phyloP scores from a whole-genome alignment of 2,113 vertebrate species.

The Prionailurus bengalensis region DNA sequence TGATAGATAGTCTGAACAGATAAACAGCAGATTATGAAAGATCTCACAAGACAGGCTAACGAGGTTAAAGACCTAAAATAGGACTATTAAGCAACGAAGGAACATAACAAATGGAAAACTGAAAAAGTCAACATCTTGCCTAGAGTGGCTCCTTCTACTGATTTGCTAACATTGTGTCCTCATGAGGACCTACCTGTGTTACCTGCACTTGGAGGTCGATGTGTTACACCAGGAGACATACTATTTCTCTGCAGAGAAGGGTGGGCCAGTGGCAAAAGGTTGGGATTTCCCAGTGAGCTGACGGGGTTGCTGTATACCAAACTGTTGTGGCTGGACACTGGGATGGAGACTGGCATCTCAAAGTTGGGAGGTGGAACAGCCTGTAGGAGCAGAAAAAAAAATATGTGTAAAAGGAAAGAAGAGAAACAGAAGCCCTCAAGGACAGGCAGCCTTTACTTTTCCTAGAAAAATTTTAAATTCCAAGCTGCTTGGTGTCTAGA shows the following conservation, averaged over 20 bases:
- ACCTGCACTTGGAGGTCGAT: conserved; percentile 99
- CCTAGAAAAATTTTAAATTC: conserved; percentile 46
- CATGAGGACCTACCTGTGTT: conserved; percentile 89
- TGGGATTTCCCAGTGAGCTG: conserved; percentile 97
- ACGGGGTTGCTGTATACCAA: conserved; percentile 97
- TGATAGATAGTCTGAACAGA: not conserved
- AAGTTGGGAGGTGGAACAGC: conserved; percentile 98
- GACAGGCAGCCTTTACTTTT: conserved; percentile 9
- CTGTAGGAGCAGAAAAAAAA: conserved; percentile 86
- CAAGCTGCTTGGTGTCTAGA: conserved; percentile 15
- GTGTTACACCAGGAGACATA: conserved; percentile 97
- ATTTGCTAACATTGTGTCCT: not conserved
- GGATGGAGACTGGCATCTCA: conserved; percentile 99
- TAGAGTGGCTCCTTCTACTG: not conserved
- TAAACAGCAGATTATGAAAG: not conserved
- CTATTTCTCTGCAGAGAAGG: conserved; percentile 99
- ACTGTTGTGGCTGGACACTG: conserved; percentile 98
- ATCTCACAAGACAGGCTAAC: not conserved
- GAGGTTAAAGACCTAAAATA: not conserved
- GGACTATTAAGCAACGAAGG: not conserved
- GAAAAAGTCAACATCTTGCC: not conserved
- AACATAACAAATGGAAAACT: not conserved
- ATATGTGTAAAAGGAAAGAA: conserved; percentile 74
- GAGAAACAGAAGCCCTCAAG: conserved; percentile 62
- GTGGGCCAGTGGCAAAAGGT: conserved; percentile 97